phyloP scores from a whole-genome alignment of 2,888 invertebrate species.

The Tiliacea citrago region DNA sequence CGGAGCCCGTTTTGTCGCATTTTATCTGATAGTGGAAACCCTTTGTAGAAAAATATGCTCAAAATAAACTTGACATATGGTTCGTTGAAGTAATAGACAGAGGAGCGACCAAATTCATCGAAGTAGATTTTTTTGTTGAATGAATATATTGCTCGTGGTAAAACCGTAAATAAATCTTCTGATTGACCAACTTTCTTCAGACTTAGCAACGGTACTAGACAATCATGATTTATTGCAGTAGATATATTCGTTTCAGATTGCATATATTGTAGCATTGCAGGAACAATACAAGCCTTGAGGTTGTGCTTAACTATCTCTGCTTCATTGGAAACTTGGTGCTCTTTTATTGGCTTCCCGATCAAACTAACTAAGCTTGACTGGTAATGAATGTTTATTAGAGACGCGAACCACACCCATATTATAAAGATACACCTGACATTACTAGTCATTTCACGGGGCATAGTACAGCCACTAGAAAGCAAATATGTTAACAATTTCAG shows the following conservation, averaged over 20 bases:
- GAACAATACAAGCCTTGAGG: constrained; percentile 35
- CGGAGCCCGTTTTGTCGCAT: constrained; percentile 41
- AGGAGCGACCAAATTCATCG: constrained; percentile 37
- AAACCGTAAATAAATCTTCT: constrained; percentile 21
- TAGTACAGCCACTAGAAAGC: constrained; percentile 32
- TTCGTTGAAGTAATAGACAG: constrained; percentile 43
- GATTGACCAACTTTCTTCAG: constrained; percentile 28
- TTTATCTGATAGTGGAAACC: constrained; percentile 50
- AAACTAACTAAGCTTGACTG: constrained; percentile 69
- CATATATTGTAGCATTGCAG: neutral
- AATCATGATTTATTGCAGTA: constrained; percentile 37
- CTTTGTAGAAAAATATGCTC: constrained; percentile 58
- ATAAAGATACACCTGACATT: constrained; percentile 61
- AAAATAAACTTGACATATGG: constrained; percentile 35
- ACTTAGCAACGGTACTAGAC: constrained; percentile 9
- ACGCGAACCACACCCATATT: constrained; percentile 77
- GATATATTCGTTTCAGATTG: constrained; percentile 54
- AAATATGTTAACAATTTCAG: constrained; percentile 48
- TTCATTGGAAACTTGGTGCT: constrained; percentile 60
- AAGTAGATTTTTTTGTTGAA: constrained; percentile 28
- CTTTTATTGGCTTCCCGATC: constrained; percentile 59
- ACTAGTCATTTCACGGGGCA: constrained; percentile 23
- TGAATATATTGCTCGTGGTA: neutral
- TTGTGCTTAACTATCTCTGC: constrained; percentile 38
- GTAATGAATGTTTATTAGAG: constrained; percentile 65